A percentile compares a stretch with the other conserved stretches of the same genome.
phyloP scores from a whole-genome alignment of 2,797 vertebrate genomes.

The Hoplostethus mediterraneus region DNA sequence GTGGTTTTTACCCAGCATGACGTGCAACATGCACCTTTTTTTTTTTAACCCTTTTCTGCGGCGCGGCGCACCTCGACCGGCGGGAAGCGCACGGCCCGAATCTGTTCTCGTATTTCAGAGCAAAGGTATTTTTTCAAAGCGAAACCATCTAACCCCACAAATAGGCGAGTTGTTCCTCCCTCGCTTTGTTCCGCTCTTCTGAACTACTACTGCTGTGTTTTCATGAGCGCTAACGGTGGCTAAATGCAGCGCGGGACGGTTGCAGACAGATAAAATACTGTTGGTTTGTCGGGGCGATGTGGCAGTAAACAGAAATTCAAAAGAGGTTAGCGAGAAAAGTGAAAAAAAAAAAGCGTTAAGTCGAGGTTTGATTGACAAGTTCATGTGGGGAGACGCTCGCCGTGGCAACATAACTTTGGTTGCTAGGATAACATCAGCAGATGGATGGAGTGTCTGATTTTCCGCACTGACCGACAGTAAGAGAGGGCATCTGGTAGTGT shows the following conservation, averaged over 20 bases:
- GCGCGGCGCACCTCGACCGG: constrained; percentile 3
- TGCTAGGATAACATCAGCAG: constrained; percentile 91
- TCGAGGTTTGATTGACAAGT: constrained; percentile 86
- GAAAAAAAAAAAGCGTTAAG: constrained; percentile 57
- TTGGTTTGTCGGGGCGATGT: constrained; percentile 42
- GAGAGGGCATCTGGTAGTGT: constrained; percentile 69
- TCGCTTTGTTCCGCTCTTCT: constrained; percentile 26
- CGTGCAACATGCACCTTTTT: constrained; percentile 49
- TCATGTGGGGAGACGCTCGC: constrained; percentile 87
- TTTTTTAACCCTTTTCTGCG: constrained; percentile 25
- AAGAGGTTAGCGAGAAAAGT: constrained; percentile 25
- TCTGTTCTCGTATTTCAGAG: constrained; percentile 8
- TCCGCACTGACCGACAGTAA: constrained; percentile 79
- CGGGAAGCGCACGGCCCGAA: constrained; percentile 17
- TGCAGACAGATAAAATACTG: constrained; percentile 68
- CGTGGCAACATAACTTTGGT: constrained; percentile 88
- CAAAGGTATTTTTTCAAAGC: constrained; percentile 18
- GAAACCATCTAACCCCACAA: background rate
- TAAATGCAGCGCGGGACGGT: constrained; percentile 61
- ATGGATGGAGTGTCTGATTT: constrained; percentile 86
- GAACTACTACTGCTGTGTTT: constrained; percentile 35
- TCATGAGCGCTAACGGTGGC: constrained; percentile 38
- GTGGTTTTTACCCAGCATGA: constrained; percentile 64
- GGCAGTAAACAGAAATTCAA: constrained; percentile 35
- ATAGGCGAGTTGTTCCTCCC: background rate